Conservation (phyloP, 2,888 invertebrate genomes). For the Ormyrus rosae region DNA sequence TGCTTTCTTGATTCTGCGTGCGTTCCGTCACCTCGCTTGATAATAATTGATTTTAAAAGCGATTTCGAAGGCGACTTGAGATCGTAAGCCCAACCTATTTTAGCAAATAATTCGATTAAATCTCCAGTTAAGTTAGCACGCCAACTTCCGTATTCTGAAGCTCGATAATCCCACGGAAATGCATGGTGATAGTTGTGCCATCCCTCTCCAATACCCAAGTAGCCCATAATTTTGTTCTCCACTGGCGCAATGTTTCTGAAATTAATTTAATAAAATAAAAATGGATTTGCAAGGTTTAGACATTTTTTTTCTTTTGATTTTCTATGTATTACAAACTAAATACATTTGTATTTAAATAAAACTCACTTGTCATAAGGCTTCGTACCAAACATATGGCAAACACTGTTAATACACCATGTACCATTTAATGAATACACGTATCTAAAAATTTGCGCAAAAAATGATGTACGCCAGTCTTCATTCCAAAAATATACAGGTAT, state of each 20-base stretch:
- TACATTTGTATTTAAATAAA: too few relatives aligned
- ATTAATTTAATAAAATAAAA: neutral
- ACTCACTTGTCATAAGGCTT: too few relatives aligned
- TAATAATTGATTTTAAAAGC: conserved; percentile 24
- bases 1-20: neutral
- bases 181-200: conserved; percentile 57
- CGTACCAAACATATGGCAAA: too few relatives aligned
- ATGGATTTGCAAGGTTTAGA: too few relatives aligned
- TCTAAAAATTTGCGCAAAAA: too few relatives aligned
- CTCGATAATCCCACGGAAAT: conserved; percentile 53
- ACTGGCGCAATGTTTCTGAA: conserved; percentile 46
- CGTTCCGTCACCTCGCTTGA: conserved; percentile 50
- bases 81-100: conserved; percentile 56
- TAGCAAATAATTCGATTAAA: conserved; percentile 49
- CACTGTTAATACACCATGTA: too few relatives aligned
- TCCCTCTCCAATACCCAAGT: conserved; percentile 50
- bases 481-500: too few relatives aligned
- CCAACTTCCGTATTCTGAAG: conserved; percentile 51
- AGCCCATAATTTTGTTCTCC: conserved; percentile 48
- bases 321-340: too few relatives aligned
- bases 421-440: too few relatives aligned
- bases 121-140: conserved; percentile 43
- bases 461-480: too few relatives aligned
- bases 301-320: too few relatives aligned
- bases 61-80: conserved; percentile 34